Evolutionary conservation across 2,113 vertebrate genomes (phyloP).

Genomic region (Albula glossodonta): DNA sequence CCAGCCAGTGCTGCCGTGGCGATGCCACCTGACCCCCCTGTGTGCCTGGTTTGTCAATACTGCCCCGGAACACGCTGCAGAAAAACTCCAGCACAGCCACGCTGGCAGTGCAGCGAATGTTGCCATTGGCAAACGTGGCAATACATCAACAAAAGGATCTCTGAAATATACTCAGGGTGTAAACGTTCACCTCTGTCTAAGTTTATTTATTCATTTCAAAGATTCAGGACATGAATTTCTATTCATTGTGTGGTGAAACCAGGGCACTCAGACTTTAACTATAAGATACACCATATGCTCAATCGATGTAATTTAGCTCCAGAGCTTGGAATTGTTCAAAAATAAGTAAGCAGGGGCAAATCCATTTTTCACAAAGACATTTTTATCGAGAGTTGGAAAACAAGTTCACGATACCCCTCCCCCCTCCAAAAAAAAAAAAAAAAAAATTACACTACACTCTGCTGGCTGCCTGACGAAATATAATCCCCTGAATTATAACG

Average conservation of each 20-base stretch:
- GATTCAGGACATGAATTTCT: not conserved
- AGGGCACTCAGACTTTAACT: not conserved
- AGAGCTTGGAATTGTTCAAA: not conserved
- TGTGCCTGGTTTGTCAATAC: not conserved
- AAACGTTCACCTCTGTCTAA: not conserved
- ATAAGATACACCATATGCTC: not conserved
- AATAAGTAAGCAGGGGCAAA: not conserved
- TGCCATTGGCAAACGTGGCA: not conserved
- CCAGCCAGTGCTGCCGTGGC: not conserved
- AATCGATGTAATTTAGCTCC: not conserved
- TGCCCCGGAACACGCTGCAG: not conserved
- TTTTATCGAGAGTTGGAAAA: not conserved
- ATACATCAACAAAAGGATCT: not conserved
- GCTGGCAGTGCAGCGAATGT: not conserved
- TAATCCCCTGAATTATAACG: not conserved
- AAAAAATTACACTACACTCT: not conserved
- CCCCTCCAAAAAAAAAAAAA: too few relatives aligned
- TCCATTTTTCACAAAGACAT: not conserved
- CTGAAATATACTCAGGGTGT: not conserved
- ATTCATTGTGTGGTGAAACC: too few relatives aligned
- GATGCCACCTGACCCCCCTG: not conserved
- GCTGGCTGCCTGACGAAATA: not conserved
- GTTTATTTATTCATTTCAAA: not conserved
- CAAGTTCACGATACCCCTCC: not conserved
- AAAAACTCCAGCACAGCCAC: not conserved